Conservation (phyloP, 2,888 invertebrate species). For the Spilarctia lutea region DNA sequence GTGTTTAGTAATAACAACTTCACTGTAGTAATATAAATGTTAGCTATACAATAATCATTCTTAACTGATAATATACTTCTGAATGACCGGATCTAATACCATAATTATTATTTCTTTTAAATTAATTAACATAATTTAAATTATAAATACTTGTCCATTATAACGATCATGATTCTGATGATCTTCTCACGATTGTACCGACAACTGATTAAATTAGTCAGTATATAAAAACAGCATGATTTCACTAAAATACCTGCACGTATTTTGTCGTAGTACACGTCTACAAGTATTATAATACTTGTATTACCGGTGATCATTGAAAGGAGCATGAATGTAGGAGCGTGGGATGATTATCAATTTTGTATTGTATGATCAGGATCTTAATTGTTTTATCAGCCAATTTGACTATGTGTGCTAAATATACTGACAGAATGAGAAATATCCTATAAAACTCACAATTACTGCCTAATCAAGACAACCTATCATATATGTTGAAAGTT, state of each 20-base stretch:
- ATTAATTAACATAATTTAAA: background rate
- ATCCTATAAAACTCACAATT: background rate
- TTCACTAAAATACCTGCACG: constrained; percentile 33
- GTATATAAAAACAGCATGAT: background rate
- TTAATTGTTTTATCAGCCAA: background rate
- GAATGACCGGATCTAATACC: background rate
- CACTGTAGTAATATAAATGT: background rate
- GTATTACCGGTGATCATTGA: constrained; percentile 40
- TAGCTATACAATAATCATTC: background rate
- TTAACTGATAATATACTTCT: background rate
- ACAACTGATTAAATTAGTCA: background rate
- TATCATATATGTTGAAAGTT: background rate
- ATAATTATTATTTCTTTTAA: too few relatives aligned
- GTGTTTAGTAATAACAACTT: background rate
- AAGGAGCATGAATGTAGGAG: constrained; percentile 36
- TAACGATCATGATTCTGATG: background rate
- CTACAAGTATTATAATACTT: constrained; percentile 39
- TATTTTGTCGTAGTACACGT: constrained; percentile 31
- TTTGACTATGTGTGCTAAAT: background rate
- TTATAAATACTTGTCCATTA: background rate
- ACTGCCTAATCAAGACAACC: background rate
- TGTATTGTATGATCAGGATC: background rate
- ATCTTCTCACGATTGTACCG: background rate
- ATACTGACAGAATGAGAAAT: background rate
- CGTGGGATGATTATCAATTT: constrained; percentile 24